Evolutionary conservation across 2,888 invertebrate species (phyloP).

Genomic region (Caenorhabditis virilis): DNA sequence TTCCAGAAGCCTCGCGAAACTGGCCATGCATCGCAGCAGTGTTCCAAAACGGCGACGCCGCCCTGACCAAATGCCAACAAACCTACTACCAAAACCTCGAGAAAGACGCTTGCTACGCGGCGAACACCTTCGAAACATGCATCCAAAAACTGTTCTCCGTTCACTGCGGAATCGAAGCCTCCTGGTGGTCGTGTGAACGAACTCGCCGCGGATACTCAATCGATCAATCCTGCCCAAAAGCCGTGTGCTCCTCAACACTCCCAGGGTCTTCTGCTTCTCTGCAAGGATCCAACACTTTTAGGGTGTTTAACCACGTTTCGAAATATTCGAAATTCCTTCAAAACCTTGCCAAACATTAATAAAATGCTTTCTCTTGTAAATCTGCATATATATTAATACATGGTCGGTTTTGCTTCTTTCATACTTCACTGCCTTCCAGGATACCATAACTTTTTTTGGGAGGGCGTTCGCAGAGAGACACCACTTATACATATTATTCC

Average conservation of each 20-base stretch:
- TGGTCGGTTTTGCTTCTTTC: too few species aligned
- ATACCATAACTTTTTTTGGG: too few species aligned
- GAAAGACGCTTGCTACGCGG: conserved; percentile 7
- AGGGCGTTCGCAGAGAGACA: too few species aligned
- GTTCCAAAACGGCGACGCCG: background rate
- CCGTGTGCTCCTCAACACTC: conserved; percentile 7
- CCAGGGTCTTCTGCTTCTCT: too few species aligned
- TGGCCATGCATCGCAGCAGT: background rate
- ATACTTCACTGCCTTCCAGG: too few species aligned
- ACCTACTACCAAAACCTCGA: background rate
- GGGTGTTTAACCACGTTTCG: background rate
- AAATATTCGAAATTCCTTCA: background rate
- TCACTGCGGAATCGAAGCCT: conserved; percentile 20
- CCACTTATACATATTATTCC: too few species aligned
- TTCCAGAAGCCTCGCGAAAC: background rate
- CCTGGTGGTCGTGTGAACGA: conserved; percentile 46
- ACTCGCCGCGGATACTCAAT: conserved; percentile 32
- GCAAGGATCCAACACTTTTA: background rate
- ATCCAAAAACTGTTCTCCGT: conserved; percentile 4
- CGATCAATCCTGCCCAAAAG: conserved; percentile 34
- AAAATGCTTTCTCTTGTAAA: too few species aligned
- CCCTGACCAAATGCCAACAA: background rate
- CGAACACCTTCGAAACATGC: conserved; percentile 18
- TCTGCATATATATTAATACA: too few species aligned
- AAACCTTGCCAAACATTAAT: too few species aligned